Conservation (phyloP, 2,888 invertebrate genomes). For the Hirudinaria manillensis region DNA sequence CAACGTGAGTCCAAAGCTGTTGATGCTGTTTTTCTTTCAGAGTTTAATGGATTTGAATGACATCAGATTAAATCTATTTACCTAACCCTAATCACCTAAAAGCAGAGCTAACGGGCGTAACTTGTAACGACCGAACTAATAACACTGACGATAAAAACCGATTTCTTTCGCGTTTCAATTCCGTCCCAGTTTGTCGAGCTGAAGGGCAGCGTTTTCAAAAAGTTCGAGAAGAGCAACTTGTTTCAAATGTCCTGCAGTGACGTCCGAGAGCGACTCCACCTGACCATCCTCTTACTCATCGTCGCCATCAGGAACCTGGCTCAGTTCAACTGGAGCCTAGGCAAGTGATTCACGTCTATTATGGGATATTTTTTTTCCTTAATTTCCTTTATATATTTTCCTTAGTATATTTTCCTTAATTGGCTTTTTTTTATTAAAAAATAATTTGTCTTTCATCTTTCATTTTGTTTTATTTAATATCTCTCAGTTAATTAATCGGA, state of each 20-base stretch:
- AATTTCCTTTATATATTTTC: background rate
- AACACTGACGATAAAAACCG: too few species aligned
- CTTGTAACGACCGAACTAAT: too few species aligned
- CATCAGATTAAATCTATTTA: background rate
- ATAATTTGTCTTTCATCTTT: background rate
- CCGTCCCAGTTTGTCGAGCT: conserved; percentile 84
- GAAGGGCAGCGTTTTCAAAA: conserved; percentile 97
- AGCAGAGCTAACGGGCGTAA: too few species aligned
- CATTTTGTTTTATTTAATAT: background rate
- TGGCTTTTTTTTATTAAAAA: conserved; percentile 1
- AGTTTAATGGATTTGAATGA: background rate
- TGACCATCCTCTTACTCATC: conserved; percentile 80
- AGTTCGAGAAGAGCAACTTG: conserved; percentile 95
- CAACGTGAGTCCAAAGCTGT: conserved; percentile 72
- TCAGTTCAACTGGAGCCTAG: conserved; percentile 77
- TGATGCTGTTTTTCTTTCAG: conserved; percentile 1
- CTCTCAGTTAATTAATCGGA: background rate
- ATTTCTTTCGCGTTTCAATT: too few species aligned
- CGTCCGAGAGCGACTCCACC: conserved; percentile 89
- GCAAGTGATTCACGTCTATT: background rate
- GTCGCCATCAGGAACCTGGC: conserved; percentile 96
- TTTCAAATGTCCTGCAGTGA: conserved; percentile 93
- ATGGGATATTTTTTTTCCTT: background rate
- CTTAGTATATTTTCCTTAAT: background rate
- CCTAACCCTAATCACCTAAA: too few species aligned